These are phyloP conservation scores for Cromileptes altivelis DNA, from an alignment of 2,113 vertebrate species.

Conservation along the genomic window DNA sequence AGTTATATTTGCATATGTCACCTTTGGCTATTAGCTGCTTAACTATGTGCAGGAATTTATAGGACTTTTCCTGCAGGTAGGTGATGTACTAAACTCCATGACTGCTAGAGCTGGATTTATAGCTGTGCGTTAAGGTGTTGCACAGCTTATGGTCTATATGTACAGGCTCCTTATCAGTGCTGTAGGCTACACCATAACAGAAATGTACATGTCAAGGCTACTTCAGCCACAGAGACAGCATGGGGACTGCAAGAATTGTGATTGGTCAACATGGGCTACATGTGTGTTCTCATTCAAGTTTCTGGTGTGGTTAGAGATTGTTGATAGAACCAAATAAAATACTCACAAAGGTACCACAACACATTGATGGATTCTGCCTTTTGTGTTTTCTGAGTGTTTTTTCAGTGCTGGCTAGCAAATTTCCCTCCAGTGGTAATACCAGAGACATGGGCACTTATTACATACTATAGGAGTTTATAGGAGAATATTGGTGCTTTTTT, in stretches of 20 bases:
- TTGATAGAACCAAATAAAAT: not conserved
- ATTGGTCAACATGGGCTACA: not conserved
- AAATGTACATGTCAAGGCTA: not conserved
- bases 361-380: too few relatives aligned
- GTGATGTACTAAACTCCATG: not conserved
- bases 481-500: too few relatives aligned
- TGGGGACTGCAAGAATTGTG: not conserved
- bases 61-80: conserved; percentile 21
- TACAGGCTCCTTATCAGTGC: too few relatives aligned
- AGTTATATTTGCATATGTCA: conserved; percentile 10
- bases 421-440: too few relatives aligned
- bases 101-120: not conserved
- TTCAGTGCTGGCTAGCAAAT: too few relatives aligned
- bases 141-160: not conserved
- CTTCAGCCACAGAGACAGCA: not conserved
- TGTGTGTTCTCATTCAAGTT: not conserved
- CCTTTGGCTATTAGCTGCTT: conserved; percentile 26
- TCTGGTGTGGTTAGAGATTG: not conserved
- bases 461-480: too few relatives aligned
- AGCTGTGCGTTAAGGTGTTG: not conserved
- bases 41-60: conserved; percentile 18
- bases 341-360: too few relatives aligned
- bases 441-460: too few relatives aligned
- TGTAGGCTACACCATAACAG: not conserved
- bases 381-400: too few relatives aligned